Evolutionary conservation across 2,888 invertebrate species (phyloP), one percentile per base, ranked within the genome.

Genomic region (Margaritifera margaritifera): DNA sequence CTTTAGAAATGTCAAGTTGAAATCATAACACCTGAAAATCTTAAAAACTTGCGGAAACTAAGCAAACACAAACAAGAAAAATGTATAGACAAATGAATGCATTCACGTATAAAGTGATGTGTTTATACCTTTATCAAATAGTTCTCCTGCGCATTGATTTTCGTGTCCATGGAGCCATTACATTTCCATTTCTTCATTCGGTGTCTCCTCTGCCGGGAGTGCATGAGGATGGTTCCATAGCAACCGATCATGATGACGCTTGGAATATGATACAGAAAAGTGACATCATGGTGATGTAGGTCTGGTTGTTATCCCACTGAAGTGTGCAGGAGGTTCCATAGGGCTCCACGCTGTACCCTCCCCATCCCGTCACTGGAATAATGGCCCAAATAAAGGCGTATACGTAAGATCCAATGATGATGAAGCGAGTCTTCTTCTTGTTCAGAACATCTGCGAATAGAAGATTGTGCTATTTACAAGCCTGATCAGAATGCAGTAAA

Each of bases 271-370:
- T 79, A 69, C 80, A 80, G 61, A 68, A 69, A 0, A 80, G 18
- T 18, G 79, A 62, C 75, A 80, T 75, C 25, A 74, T 51, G 11
- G 80, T 80, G 2, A 78, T 74, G 59, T 76, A 80, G 4, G 68
- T 60, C 58, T 66, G 59, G 61, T 76, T 78, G 20, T 71, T 67
- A 19, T 72, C 65, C 82, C 82, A 83, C 20, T 78, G 68, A n/a
- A 83, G 52, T 2, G 81, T 81, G 57, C 82, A 83, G 0, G 82
- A 83, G 11, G 81, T 83, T 4, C 82, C 82, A 64, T 80, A 80
- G 2, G 81, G 75, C 60, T 82, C 82, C 50, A 75, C 65, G 2
- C 77, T 71, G 60, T 80, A 82, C 24, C 71, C 70, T 4, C 82
- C 82, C 75, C 78, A 78, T 15, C 81, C 81, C 1, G 74, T 27